These are phyloP conservation scores for Dendrolimus kikuchii DNA, from an alignment of 1,140 invertebrate genomes.

Conservation along the genomic window DNA sequence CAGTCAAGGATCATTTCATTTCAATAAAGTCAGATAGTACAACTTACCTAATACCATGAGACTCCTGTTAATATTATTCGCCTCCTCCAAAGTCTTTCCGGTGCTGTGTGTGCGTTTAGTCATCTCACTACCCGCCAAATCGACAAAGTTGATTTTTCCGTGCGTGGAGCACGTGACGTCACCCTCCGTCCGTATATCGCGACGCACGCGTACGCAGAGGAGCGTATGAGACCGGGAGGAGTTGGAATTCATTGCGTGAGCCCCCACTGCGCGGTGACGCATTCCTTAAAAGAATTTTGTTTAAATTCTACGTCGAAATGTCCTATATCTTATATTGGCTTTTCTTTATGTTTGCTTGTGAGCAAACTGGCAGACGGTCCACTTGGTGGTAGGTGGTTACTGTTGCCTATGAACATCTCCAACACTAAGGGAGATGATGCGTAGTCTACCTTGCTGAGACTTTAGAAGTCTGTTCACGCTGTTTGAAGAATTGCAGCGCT, in stretches of 20 bases:
- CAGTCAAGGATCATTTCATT: too few species aligned
- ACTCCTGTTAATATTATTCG: conserved; percentile 97
- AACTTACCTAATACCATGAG: conserved; percentile 90
- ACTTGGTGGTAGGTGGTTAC: too few species aligned
- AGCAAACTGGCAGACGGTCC: too few species aligned
- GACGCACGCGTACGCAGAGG: conserved; percentile 88
- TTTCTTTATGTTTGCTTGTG: too few species aligned
- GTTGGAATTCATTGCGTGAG: conserved; percentile 97
- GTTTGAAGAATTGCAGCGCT: too few species aligned
- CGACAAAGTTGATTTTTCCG: conserved; percentile 96
- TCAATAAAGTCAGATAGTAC: too few species aligned
- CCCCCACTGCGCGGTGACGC: conserved; percentile 87
- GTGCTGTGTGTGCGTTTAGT: conserved; percentile 94
- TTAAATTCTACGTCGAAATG: too few species aligned
- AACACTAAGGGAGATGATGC: too few species aligned
- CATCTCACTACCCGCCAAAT: conserved; percentile 95
- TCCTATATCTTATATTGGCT: too few species aligned
- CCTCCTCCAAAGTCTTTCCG: conserved; percentile 92
- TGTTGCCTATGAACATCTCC: too few species aligned
- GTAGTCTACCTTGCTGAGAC: too few species aligned
- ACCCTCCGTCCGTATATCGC: conserved; percentile 86
- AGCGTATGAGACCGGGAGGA: conserved; percentile 97
- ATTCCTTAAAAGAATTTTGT: conserved; percentile 73
- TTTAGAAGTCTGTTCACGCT: too few species aligned
- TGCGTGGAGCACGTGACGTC: conserved; percentile 89